phyloP scores from a whole-genome alignment of 2,113 vertebrate species.

The Hyla sarda region DNA sequence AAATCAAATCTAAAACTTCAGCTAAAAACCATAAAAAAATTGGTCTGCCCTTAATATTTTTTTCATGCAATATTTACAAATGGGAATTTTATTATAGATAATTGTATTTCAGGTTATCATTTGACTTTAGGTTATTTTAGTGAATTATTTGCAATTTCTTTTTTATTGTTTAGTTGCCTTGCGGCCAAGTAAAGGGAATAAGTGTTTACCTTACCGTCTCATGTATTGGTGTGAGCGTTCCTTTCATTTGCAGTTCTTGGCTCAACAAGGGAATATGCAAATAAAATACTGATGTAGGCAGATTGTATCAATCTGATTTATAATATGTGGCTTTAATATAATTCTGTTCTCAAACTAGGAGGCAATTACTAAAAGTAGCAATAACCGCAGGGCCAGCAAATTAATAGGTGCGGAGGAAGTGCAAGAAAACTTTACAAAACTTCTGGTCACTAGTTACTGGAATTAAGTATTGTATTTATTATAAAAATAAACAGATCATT shows the following conservation, averaged over 20 bases:
- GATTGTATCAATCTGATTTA: slow-evolving; percentile 58
- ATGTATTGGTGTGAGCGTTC: slow-evolving; percentile 5
- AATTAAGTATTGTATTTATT: neutral
- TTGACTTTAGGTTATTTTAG: neutral
- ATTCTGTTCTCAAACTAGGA: slow-evolving; percentile 15
- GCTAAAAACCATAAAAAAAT: neutral
- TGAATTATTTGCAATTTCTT: slow-evolving; percentile 33
- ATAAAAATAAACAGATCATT: neutral
- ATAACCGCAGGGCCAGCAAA: neutral
- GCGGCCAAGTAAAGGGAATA: neutral
- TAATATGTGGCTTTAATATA: slow-evolving; percentile 40
- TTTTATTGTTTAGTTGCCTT: slow-evolving; percentile 27
- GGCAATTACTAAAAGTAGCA: slow-evolving; percentile 42
- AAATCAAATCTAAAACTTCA: neutral
- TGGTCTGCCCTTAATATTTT: neutral
- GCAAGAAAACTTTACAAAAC: neutral
- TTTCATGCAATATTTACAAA: neutral
- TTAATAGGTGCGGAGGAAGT: neutral
- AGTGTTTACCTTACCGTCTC: slow-evolving; percentile 28
- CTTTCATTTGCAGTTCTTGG: slow-evolving; percentile 13
- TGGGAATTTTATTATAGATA: neutral
- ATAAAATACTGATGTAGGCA: slow-evolving; percentile 40
- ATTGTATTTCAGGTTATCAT: neutral
- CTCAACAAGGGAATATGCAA: slow-evolving; percentile 33
- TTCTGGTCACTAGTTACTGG: neutral